Percentiles rank a stretch among this genome's conserved stretches.
Conservation (phyloP, 2,797 vertebrate genomes). For the Danio albolineatus region DNA sequence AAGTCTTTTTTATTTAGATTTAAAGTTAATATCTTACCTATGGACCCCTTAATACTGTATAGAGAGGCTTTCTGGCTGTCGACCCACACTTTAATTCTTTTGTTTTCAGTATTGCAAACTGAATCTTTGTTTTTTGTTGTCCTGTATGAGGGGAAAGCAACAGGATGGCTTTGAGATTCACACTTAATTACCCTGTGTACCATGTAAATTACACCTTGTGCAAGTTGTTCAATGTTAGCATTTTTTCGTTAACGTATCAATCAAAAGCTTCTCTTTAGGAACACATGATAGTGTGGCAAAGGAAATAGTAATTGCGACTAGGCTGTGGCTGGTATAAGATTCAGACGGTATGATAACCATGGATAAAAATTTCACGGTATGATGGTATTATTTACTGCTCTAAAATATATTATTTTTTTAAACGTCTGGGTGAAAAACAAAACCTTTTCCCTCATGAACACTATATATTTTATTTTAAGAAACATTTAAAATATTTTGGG, state of each 20-base stretch:
- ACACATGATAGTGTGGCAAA: too few species aligned
- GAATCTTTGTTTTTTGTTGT: constrained; percentile 45
- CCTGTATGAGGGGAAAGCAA: not conserved
- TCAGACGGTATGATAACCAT: too few species aligned
- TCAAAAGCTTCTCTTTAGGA: not conserved
- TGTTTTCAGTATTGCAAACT: constrained; percentile 36
- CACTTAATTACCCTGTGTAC: not conserved
- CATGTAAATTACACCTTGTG: not conserved
- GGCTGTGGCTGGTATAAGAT: too few species aligned
- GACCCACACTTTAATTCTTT: constrained; percentile 74
- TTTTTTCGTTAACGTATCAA: not conserved
- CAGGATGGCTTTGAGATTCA: not conserved
- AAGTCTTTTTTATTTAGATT: too few species aligned
- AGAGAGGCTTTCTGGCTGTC: constrained; percentile 78
- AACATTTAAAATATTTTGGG: too few species aligned
- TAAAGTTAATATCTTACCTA: constrained; percentile 68
- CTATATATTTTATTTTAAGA: too few species aligned
- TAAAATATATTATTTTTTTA: too few species aligned
- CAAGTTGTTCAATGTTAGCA: not conserved
- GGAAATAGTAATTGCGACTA: too few species aligned
- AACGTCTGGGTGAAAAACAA: too few species aligned
- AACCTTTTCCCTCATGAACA: too few species aligned
- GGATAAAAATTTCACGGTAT: too few species aligned
- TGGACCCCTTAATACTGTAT: constrained; percentile 80
- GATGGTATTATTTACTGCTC: too few species aligned